These are phyloP conservation scores for Asobara japonica DNA, from an alignment of 1,140 invertebrate species.

Conservation along the genomic window DNA sequence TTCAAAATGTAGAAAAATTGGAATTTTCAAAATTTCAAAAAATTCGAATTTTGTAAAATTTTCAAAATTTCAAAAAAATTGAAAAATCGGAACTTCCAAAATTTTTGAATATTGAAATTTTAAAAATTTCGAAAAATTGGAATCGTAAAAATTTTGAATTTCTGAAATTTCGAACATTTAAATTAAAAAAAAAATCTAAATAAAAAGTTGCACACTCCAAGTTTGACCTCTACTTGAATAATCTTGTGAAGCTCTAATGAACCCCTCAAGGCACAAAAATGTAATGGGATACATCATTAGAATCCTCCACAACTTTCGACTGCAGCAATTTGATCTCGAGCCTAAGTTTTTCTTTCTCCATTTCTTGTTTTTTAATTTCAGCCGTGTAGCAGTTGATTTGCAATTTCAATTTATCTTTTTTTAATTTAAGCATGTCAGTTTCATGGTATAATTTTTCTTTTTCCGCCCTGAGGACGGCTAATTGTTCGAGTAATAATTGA, in stretches of 20 bases:
- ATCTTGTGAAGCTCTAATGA: background rate
- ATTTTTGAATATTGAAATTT: no score
- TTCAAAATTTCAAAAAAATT: no score
- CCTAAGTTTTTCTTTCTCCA: conserved; percentile 60
- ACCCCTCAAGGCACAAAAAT: conserved; percentile 57
- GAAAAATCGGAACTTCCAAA: no score
- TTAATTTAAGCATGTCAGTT: conserved; percentile 60
- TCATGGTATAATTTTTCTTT: conserved; percentile 57
- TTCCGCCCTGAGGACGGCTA: conserved; percentile 56
- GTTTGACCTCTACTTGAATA: no score
- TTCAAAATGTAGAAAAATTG: no score
- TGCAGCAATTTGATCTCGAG: conserved; percentile 60
- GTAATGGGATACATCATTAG: conserved; percentile 59
- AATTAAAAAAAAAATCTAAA: no score
- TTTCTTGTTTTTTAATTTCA: conserved; percentile 58
- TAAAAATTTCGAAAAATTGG: background rate
- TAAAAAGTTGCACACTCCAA: no score
- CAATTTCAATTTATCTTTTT: conserved; percentile 54
- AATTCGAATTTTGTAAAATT: no score
- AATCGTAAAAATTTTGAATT: no score
- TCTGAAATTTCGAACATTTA: no score
- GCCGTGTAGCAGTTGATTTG: conserved; percentile 56
- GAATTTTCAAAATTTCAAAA: no score
- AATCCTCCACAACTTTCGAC: conserved; percentile 58
- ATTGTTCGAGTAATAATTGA: conserved; percentile 56